A percentile compares a stretch with the other conserved stretches of the same genome.
These are phyloP conservation scores for Hyppa rectilinea DNA, from an alignment of 2,888 invertebrate species.

Conservation along the genomic window DNA sequence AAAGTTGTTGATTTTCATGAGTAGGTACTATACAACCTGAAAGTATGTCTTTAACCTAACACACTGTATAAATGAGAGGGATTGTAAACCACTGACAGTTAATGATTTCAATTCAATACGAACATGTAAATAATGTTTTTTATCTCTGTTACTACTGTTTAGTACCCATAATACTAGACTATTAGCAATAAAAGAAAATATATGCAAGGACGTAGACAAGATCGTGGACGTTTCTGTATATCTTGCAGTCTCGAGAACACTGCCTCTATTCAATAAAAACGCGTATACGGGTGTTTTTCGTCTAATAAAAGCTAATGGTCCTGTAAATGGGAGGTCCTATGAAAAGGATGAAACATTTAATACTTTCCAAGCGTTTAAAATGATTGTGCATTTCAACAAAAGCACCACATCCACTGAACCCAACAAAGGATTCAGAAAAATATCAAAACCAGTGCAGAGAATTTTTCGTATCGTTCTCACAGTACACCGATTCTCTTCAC, in stretches of 20 bases:
- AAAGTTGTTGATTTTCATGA: too few species aligned
- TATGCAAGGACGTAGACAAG: slow-evolving; percentile 33
- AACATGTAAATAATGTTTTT: background rate
- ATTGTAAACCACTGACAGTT: slow-evolving; percentile 2
- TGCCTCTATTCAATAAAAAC: slow-evolving; percentile 28
- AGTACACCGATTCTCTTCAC: slow-evolving; percentile 28
- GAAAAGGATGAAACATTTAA: slow-evolving; percentile 34
- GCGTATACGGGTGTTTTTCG: slow-evolving; percentile 18
- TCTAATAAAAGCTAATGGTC: slow-evolving; percentile 39
- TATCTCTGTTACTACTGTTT: slow-evolving; percentile 12
- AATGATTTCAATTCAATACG: background rate
- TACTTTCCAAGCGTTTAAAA: slow-evolving; percentile 42
- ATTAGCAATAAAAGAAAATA: slow-evolving; percentile 42
- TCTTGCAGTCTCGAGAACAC: slow-evolving; percentile 24
- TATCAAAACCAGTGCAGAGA: slow-evolving; percentile 48
- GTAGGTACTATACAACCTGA: too few species aligned
- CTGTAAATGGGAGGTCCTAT: slow-evolving; percentile 20
- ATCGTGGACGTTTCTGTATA: slow-evolving; percentile 24
- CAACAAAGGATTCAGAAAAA: slow-evolving; percentile 45
- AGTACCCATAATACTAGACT: slow-evolving; percentile 19
- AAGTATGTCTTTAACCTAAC: too few species aligned
- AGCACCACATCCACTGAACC: slow-evolving; percentile 32
- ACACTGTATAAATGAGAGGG: background rate
- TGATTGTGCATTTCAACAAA: slow-evolving; percentile 46
- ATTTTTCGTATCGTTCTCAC: slow-evolving; percentile 49